phyloP scores from a whole-genome alignment of 2,113 vertebrate species.

The Ardeotis arabs region DNA sequence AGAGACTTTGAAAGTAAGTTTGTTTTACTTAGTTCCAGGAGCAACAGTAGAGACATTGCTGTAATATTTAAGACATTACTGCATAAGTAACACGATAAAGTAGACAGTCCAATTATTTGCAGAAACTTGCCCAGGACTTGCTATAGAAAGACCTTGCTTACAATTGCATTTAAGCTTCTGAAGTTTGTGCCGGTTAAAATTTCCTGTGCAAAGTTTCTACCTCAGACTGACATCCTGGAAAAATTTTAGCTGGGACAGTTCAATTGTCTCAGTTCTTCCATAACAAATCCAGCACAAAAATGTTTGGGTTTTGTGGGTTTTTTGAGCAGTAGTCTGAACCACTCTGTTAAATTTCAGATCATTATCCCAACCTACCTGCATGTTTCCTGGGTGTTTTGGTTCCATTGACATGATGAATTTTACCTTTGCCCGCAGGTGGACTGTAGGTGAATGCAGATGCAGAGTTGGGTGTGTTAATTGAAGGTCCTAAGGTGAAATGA shows the following conservation, averaged over 20 bases:
- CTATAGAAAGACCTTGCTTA: neutral
- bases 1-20: constrained; percentile 80
- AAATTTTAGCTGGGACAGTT: neutral
- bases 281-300: neutral
- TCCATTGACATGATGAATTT: neutral
- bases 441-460: neutral
- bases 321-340: neutral
- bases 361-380: neutral
- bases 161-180: neutral
- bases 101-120: neutral
- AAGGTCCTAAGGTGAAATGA: neutral
- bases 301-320: too few relatives aligned
- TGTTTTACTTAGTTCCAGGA: neutral
- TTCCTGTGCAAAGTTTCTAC: neutral
- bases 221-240: neutral
- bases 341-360: neutral
- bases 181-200: neutral
- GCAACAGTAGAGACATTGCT: neutral
- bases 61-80: neutral
- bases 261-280: neutral
- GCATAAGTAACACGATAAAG: too few relatives aligned
- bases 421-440: neutral
- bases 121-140: neutral
- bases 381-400: neutral
- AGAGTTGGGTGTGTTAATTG: neutral